Evolutionary conservation across 2,888 invertebrate genomes (phyloP).

Genomic region (Schrankia costaestrigalis): DNA sequence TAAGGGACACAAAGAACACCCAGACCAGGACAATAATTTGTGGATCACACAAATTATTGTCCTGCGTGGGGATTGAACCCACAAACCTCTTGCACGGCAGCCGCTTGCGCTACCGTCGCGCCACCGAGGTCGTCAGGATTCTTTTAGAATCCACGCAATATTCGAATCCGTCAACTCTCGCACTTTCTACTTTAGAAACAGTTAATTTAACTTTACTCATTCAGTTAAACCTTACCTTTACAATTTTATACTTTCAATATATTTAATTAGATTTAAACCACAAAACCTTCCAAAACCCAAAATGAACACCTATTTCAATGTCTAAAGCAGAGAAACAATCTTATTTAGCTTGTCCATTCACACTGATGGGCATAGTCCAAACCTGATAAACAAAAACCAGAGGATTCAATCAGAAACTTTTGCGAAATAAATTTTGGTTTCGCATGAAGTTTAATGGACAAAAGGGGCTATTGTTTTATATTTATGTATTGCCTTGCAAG

Average conservation of each 20-base stretch:
- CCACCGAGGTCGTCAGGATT: too few relatives aligned
- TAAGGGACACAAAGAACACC: too few relatives aligned
- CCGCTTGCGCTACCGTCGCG: too few relatives aligned
- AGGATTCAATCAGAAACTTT: constrained; percentile 45
- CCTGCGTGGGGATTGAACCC: too few relatives aligned
- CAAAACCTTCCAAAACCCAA: constrained; percentile 16
- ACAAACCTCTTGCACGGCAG: too few relatives aligned
- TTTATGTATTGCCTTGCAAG: constrained; percentile 50
- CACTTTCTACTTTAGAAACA: too few relatives aligned
- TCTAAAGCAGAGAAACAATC: constrained; percentile 24
- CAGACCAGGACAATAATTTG: too few relatives aligned
- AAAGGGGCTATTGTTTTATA: constrained; percentile 57
- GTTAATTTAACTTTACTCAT: too few relatives aligned
- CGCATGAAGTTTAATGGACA: constrained; percentile 50
- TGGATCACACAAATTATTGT: too few relatives aligned
- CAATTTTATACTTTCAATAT: constrained; percentile 4
- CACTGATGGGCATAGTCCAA: constrained; percentile 18
- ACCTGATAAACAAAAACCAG: constrained; percentile 34
- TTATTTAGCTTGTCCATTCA: constrained; percentile 18
- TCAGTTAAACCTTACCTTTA: too few relatives aligned
- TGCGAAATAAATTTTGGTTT: constrained; percentile 45
- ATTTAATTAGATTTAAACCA: constrained; percentile 14
- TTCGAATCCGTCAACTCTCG: too few relatives aligned
- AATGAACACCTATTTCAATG: constrained; percentile 33
- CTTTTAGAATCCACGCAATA: too few relatives aligned